phyloP scores from a whole-genome alignment of 1,140 invertebrate genomes.

The Papilio helenus region DNA sequence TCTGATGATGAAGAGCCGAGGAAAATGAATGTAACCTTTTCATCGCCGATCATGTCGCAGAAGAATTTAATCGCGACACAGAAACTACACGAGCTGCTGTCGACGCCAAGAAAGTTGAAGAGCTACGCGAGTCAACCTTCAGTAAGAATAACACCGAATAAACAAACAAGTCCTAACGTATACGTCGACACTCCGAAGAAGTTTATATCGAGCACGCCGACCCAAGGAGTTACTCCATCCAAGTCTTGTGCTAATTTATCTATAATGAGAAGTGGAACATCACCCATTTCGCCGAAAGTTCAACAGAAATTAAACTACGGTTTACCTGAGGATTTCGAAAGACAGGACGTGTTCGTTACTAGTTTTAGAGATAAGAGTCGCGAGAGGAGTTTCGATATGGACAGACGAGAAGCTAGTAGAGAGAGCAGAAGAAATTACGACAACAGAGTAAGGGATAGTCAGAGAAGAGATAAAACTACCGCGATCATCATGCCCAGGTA shows the following conservation, averaged over 20 bases:
- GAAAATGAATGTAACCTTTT: slow-evolving; percentile 73
- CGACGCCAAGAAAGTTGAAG: slow-evolving; percentile 87
- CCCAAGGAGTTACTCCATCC: slow-evolving; percentile 71
- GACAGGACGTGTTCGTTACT: slow-evolving; percentile 72
- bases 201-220: slow-evolving; percentile 74
- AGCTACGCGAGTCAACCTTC: slow-evolving; percentile 80
- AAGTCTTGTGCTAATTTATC: slow-evolving; percentile 78
- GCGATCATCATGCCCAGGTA: slow-evolving; percentile 80
- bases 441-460: slow-evolving; percentile 49
- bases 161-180: slow-evolving; percentile 62
- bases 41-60: slow-evolving; percentile 77
- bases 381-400: slow-evolving; percentile 72
- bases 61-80: slow-evolving; percentile 87
- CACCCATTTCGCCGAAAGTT: slow-evolving; percentile 79
- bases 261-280: slow-evolving; percentile 58
- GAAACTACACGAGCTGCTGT: slow-evolving; percentile 88
- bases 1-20: slow-evolving; percentile 79
- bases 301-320: slow-evolving; percentile 84
- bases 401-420: slow-evolving; percentile 66
- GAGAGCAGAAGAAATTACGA: slow-evolving; percentile 61
- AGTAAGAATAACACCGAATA: slow-evolving; percentile 72
- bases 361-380: slow-evolving; percentile 69
- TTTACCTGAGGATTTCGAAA: slow-evolving; percentile 62
- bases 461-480: slow-evolving; percentile 70
- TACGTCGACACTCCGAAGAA: slow-evolving; percentile 75